phyloP scores from a whole-genome alignment of 2,113 vertebrate genomes.

The Gasterosteus aculeatus region DNA sequence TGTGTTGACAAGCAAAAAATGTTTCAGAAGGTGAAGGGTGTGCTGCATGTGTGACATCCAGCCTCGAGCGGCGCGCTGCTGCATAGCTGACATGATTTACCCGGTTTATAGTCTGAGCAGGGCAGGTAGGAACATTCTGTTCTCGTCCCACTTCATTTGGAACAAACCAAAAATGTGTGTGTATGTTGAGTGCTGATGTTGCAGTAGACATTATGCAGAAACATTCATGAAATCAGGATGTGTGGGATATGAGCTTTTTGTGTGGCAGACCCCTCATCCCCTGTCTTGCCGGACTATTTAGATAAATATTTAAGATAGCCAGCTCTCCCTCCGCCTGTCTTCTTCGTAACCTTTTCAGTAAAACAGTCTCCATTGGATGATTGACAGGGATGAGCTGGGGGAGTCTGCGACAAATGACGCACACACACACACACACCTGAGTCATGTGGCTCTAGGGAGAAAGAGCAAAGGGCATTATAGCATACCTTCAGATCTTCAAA shows the following conservation, averaged over 20 bases:
- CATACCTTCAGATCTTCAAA: constrained; percentile 50
- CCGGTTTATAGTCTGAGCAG: neutral
- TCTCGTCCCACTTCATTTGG: neutral
- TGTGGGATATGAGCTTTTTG: neutral
- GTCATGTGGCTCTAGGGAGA: constrained; percentile 47
- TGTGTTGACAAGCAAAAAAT: neutral
- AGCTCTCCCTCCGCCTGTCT: constrained; percentile 25
- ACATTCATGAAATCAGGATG: neutral
- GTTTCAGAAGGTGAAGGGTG: neutral
- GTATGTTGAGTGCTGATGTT: neutral
- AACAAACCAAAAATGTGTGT: constrained; percentile 32
- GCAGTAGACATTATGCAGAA: neutral
- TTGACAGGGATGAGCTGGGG: constrained; percentile 46
- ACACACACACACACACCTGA: constrained; percentile 14
- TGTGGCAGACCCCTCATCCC: neutral
- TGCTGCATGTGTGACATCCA: neutral
- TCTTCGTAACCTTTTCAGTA: constrained; percentile 70
- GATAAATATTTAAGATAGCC: constrained; percentile 40
- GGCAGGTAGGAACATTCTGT: constrained; percentile 19
- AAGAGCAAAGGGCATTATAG: constrained; percentile 54
- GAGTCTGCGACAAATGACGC: constrained; percentile 41
- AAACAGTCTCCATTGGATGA: constrained; percentile 59
- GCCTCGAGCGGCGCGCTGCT: neutral
- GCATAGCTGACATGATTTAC: constrained; percentile 36
- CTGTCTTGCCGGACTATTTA: constrained; percentile 1